Evolutionary conservation across 2,113 vertebrate species (phyloP).

Genomic region (Poeciliopsis retropinna): DNA sequence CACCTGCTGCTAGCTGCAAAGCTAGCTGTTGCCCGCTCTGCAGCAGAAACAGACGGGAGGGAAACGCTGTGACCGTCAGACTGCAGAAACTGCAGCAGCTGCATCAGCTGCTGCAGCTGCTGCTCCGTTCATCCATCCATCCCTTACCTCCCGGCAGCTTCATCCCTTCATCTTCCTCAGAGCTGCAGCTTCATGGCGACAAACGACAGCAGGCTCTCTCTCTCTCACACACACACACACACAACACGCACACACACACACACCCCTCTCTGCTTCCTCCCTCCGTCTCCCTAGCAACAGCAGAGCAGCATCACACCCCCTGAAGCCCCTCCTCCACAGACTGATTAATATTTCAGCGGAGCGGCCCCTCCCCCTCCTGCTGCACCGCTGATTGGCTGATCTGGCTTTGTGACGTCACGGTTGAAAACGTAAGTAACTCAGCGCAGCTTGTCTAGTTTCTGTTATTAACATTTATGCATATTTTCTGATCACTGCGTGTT

Average conservation of each 20-base stretch:
- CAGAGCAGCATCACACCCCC: conserved; percentile 62
- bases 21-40: not conserved
- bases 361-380: conserved; percentile 40
- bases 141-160: conserved; percentile 75
- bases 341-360: conserved; percentile 73
- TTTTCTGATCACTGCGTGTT: too few species aligned
- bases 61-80: not conserved
- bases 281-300: conserved; percentile 77
- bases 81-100: conserved; percentile 13
- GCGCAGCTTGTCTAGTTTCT: too few species aligned
- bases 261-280: conserved; percentile 24
- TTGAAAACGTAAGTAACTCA: too few species aligned
- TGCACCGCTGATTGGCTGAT: not conserved
- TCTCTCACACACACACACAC: not conserved
- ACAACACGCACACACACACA: conserved; percentile 12
- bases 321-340: conserved; percentile 4
- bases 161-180: conserved; percentile 57
- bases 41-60: not conserved
- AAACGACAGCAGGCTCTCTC: conserved; percentile 35
- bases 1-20: too few species aligned
- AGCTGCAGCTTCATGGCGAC: conserved; percentile 26
- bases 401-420: not conserved
- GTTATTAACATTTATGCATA: too few species aligned
- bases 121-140: not conserved
- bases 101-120: conserved; percentile 32